Percentiles rank a stretch among this genome's conserved stretches.
Conservation (phyloP, 2,113 vertebrate genomes). For the Grantiella picta region DNA sequence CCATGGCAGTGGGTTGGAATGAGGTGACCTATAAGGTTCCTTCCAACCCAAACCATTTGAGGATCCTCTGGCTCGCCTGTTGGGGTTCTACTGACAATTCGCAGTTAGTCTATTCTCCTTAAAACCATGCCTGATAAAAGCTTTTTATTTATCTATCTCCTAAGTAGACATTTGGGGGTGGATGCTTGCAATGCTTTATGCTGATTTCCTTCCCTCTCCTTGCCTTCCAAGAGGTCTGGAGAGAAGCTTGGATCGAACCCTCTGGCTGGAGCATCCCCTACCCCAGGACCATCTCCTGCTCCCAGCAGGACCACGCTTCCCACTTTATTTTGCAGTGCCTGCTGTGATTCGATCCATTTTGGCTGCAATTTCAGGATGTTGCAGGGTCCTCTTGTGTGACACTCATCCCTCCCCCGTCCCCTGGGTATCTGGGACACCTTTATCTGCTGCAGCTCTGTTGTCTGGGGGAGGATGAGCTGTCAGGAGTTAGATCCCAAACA, state of each 20-base stretch:
- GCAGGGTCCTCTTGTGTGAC: neutral
- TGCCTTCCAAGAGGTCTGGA: neutral
- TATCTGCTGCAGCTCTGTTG: neutral
- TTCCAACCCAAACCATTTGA: neutral
- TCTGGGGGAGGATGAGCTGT: neutral
- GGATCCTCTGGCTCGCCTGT: accelerated
- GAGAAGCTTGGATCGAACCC: neutral
- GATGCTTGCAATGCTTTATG: neutral
- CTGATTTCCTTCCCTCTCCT: neutral
- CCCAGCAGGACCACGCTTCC: neutral
- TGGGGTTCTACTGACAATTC: neutral
- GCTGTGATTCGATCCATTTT: neutral
- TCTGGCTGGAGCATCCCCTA: neutral
- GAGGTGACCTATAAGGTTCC: neutral
- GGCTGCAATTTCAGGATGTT: neutral
- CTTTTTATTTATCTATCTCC: neutral
- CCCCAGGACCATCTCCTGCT: accelerated
- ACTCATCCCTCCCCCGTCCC: neutral
- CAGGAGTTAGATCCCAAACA: neutral
- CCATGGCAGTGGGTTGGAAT: neutral
- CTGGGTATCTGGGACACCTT: accelerated
- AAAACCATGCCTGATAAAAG: neutral
- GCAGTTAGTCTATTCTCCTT: neutral
- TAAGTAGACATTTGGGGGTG: neutral
- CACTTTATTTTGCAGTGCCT: neutral